These are phyloP conservation scores for Metopolophium dirhodum DNA, from an alignment of 1,140 invertebrate genomes.

Conservation along the genomic window DNA sequence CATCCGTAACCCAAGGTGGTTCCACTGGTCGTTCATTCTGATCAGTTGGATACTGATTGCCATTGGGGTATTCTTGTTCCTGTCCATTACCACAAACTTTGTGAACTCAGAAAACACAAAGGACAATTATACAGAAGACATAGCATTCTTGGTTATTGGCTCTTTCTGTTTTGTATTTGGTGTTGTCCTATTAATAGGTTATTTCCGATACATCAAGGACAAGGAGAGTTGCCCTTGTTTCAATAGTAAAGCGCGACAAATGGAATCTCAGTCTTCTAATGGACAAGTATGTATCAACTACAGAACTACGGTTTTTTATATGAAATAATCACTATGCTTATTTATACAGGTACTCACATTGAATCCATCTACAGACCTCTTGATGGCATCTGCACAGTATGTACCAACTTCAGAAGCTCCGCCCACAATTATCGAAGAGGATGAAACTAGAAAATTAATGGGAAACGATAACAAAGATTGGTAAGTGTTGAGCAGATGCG, in stretches of 20 bases:
- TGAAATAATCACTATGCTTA: conserved; percentile 2
- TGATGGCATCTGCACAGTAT: conserved; percentile 73
- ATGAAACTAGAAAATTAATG: conserved; percentile 74
- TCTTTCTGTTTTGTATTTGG: conserved; percentile 60
- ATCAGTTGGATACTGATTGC: conserved; percentile 42
- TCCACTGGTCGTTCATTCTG: conserved; percentile 36
- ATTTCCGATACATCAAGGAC: conserved; percentile 60
- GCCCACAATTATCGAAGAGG: conserved; percentile 66
- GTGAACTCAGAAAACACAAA: not conserved
- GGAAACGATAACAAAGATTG: conserved; percentile 71
- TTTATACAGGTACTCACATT: conserved; percentile 62
- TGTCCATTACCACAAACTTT: conserved; percentile 31
- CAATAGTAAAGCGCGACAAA: conserved; percentile 61
- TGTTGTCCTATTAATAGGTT: conserved; percentile 60
- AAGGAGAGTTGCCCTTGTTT: conserved; percentile 62
- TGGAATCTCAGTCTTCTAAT: conserved; percentile 61
- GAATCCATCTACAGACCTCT: conserved; percentile 75
- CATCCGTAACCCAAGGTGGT: conserved; percentile 37
- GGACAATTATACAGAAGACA: conserved; percentile 52
- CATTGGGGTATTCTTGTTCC: conserved; percentile 27
- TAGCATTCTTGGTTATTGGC: conserved; percentile 58
- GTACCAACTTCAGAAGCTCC: conserved; percentile 74
- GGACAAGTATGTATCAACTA: conserved; percentile 61
- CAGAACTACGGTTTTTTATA: not conserved
- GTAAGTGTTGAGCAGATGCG: conserved; percentile 62